Evolutionary conservation across 2,888 invertebrate genomes (phyloP), one percentile per base, ranked within the genome.

Genomic region (Machimus rusticus): DNA sequence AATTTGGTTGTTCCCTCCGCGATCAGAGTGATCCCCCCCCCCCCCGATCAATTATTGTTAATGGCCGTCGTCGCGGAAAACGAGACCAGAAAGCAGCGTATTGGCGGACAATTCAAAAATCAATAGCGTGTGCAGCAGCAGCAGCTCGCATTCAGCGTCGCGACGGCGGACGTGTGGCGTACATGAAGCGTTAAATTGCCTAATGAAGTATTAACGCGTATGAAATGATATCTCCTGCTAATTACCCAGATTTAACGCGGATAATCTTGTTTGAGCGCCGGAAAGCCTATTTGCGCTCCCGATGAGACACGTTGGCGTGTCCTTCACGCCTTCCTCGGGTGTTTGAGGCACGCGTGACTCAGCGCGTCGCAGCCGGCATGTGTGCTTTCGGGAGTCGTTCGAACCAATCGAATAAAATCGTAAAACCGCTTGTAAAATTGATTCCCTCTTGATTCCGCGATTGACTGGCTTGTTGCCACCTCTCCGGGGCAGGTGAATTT

Each of bases 181-280:
- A 46, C 34, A 12, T 78, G 39, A 78, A 43, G 19, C 46, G 78
- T 46, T 43, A 39, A 46, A 78, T 39, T 78, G 46, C 31, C 39
- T 78, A 78, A 78, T 78, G 78, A 76, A 78, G 46, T 43, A 78
- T 78, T 78, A 78, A 43, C 43, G 78, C 43, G 23, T 43, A 78
- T 23, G 78, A 78, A 78, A 78, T 78, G 46, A 78, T 78, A 78
- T 78, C 78, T 43, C 43, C 19, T 78, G 28, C 78, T 78, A 78
- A 78, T 78, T 78, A 78, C 19, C 28, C 66, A 19, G 66, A 66
- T 66, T 66, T 28, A 66, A 28, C 66, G 28, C 28, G 66, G 66
- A 66, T 66, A 66, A 66, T 66, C 66, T 66, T 23, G 28, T 66
- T 66, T 66, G 66, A 66, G 66, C 66, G 66, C 66, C 28, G 28